A percentile compares a stretch with the other conserved stretches of the same genome.
Conservation (phyloP, 2,797 vertebrate species). For the Mallotus villosus region DNA sequence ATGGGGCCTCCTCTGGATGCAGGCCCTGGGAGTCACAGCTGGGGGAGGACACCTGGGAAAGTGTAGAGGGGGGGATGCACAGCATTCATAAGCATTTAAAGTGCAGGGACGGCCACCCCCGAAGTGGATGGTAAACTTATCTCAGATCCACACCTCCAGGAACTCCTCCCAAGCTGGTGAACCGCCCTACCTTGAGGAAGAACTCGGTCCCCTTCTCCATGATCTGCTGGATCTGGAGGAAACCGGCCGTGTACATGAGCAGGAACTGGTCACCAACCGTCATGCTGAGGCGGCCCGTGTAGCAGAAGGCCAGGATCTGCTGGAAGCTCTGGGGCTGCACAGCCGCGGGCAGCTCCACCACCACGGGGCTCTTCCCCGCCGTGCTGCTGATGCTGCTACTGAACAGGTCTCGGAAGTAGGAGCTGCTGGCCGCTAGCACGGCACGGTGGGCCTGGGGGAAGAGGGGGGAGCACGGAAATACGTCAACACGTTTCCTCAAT, state of each 20-base stretch:
- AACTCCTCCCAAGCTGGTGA: no score
- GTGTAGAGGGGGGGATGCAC: slow-evolving; percentile 15
- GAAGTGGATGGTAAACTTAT: neutral
- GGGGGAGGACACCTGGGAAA: slow-evolving; percentile 89
- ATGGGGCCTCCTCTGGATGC: slow-evolving; percentile 83
- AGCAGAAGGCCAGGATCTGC: slow-evolving; percentile 96
- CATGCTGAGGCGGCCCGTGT: slow-evolving; percentile 96
- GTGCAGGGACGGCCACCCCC: no score
- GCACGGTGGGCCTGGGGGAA: slow-evolving; percentile 83
- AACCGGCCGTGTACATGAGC: slow-evolving; percentile 96
- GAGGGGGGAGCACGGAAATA: neutral
- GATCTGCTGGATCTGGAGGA: slow-evolving; percentile 98
- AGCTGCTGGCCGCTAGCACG: slow-evolving; percentile 95
- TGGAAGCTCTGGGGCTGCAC: slow-evolving; percentile 97
- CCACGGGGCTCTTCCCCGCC: slow-evolving; percentile 77
- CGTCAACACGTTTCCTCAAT: no score
- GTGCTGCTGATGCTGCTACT: slow-evolving; percentile 69
- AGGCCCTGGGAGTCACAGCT: slow-evolving; percentile 87
- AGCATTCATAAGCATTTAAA: no score
- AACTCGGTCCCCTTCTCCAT: slow-evolving; percentile 99
- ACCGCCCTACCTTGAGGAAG: slow-evolving; percentile 87
- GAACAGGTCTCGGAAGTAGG: slow-evolving; percentile 97
- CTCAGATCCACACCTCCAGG: no score
- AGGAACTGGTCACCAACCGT: slow-evolving; percentile 95
- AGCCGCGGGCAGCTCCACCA: slow-evolving; percentile 91